Conservation (phyloP, 2,797 vertebrate species). For the Heterohyrax brucei region DNA sequence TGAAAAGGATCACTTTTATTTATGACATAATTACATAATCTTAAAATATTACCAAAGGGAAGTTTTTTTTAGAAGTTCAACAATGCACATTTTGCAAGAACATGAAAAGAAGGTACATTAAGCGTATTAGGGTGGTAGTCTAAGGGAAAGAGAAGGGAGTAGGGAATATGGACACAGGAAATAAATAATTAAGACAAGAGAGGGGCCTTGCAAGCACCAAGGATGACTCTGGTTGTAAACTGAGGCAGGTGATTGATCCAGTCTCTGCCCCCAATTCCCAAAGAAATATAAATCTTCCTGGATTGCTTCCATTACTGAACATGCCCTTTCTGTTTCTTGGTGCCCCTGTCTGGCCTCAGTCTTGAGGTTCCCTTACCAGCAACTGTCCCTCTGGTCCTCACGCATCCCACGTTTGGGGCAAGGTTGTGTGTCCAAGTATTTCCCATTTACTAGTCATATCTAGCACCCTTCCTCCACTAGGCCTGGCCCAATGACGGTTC, state of each 20-base stretch:
- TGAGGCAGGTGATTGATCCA: fast-evolving
- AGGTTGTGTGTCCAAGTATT: background rate
- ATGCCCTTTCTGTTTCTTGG: fast-evolving
- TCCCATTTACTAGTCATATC: background rate
- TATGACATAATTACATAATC: background rate
- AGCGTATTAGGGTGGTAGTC: background rate
- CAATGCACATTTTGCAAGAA: background rate
- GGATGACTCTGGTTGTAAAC: background rate
- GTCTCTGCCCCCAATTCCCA: fast-evolving
- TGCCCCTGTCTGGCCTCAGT: background rate
- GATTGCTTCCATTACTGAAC: background rate
- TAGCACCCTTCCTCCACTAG: too few relatives aligned
- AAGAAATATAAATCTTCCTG: background rate
- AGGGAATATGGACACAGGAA: background rate
- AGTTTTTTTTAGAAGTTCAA: background rate
- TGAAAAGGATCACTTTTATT: background rate
- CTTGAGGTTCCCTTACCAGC: background rate
- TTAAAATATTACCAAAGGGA: background rate
- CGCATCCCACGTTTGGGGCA: background rate
- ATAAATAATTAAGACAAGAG: too few relatives aligned
- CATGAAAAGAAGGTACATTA: background rate
- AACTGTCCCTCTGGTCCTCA: background rate
- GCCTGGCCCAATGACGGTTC: too few relatives aligned
- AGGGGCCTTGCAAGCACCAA: background rate
- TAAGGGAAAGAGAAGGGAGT: background rate